phyloP scores from a whole-genome alignment of 2,888 invertebrate genomes.

The Thymelicus lineola region DNA sequence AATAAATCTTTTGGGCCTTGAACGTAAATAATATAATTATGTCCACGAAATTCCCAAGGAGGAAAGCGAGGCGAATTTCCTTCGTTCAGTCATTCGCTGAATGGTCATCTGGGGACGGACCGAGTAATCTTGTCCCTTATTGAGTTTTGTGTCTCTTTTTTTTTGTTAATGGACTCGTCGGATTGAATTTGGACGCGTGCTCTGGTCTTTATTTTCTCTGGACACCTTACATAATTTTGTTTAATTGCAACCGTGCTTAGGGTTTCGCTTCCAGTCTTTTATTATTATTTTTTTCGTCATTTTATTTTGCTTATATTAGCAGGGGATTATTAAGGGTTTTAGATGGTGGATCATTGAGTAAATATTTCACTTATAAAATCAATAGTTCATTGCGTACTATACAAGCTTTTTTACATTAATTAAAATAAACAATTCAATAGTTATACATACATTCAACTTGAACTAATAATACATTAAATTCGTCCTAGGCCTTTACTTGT shows the following conservation, averaged over 20 bases:
- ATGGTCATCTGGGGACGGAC: conserved; percentile 23
- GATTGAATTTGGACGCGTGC: conserved; percentile 22
- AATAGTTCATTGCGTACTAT: too few relatives aligned
- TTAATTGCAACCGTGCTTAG: conserved; percentile 3
- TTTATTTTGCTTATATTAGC: neutral
- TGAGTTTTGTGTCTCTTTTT: conserved; percentile 26
- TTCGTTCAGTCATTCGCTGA: conserved; percentile 22
- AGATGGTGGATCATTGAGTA: neutral
- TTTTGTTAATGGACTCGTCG: conserved; percentile 20
- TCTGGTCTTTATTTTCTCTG: neutral
- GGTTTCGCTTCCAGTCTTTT: neutral
- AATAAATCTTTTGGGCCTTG: conserved; percentile 3
- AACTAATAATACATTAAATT: too few relatives aligned
- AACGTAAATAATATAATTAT: conserved; percentile 17
- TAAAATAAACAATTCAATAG: too few relatives aligned
- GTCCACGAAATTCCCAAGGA: conserved; percentile 13
- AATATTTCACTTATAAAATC: too few relatives aligned
- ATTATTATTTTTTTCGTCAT: neutral
- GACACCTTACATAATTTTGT: conserved; percentile 12
- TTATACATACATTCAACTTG: too few relatives aligned
- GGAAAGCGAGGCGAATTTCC: conserved; percentile 17
- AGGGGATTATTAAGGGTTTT: neutral
- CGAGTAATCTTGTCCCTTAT: conserved; percentile 29
- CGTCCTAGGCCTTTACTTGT: too few relatives aligned
- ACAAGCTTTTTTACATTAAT: too few relatives aligned